These are phyloP conservation scores for Agrotis puta DNA, from an alignment of 2,888 invertebrate species.

Conservation along the genomic window DNA sequence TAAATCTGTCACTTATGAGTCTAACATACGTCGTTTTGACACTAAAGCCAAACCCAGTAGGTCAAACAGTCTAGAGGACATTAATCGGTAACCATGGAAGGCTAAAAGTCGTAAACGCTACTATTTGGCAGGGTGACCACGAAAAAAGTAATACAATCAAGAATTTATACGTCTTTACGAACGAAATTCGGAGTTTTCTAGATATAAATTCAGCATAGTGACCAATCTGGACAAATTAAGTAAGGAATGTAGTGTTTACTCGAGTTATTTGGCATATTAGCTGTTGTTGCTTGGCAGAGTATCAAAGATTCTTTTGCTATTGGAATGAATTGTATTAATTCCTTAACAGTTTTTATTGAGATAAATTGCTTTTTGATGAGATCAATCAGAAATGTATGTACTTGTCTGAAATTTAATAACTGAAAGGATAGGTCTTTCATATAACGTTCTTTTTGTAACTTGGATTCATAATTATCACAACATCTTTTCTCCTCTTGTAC, in stretches of 20 bases:
- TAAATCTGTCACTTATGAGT: slow-evolving; percentile 11
- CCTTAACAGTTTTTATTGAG: neutral
- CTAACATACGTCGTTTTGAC: slow-evolving; percentile 23
- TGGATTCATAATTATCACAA: no score
- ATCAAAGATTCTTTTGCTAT: slow-evolving; percentile 17
- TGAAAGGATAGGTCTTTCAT: neutral
- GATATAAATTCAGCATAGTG: slow-evolving; percentile 28
- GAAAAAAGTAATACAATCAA: slow-evolving; percentile 31
- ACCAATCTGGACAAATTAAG: slow-evolving; percentile 44
- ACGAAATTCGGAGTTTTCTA: slow-evolving; percentile 24
- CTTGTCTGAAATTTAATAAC: neutral
- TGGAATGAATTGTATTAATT: slow-evolving; percentile 14
- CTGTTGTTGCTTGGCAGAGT: slow-evolving; percentile 20
- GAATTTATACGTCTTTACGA: slow-evolving; percentile 15
- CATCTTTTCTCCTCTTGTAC: no score
- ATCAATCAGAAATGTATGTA: neutral
- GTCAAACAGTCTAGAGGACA: slow-evolving; percentile 13
- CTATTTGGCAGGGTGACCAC: slow-evolving; percentile 27
- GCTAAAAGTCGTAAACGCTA: slow-evolving; percentile 35
- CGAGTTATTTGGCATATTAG: slow-evolving; percentile 23
- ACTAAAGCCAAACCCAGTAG: neutral
- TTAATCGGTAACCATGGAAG: slow-evolving; percentile 21
- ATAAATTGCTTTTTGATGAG: neutral
- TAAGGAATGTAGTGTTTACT: slow-evolving; percentile 32
- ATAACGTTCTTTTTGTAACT: neutral